These are phyloP conservation scores for Ichneumoninae sp. DNA, from an alignment of 2,888 invertebrate species.

Conservation along the genomic window DNA sequence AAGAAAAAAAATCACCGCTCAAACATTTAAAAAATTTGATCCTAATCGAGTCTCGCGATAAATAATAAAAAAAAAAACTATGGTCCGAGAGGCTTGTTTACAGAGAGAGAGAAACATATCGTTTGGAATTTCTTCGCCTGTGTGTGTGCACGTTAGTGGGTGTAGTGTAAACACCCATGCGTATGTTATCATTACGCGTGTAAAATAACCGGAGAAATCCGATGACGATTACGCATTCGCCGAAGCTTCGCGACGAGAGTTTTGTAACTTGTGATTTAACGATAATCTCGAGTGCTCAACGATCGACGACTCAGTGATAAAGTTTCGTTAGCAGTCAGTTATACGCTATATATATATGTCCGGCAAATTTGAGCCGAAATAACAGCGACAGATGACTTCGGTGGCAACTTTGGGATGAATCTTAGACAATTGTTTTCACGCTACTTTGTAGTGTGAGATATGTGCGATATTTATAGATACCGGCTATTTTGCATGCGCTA, in stretches of 20 bases:
- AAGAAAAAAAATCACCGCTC: background rate
- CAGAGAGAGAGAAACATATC: background rate
- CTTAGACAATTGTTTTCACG: background rate
- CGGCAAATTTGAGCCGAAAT: background rate
- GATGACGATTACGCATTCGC: slow-evolving; percentile 9
- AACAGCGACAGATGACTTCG: background rate
- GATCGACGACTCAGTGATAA: background rate
- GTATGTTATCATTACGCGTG: slow-evolving; percentile 16
- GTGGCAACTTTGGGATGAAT: background rate
- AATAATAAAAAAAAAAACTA: background rate
- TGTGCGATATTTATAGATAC: slow-evolving; percentile 50
- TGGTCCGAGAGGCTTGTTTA: background rate
- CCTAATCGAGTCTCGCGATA: background rate
- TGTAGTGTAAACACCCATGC: slow-evolving; percentile 21
- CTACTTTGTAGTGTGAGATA: slow-evolving; percentile 1
- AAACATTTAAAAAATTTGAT: background rate
- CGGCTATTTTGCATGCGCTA: slow-evolving; percentile 56
- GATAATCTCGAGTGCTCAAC: background rate
- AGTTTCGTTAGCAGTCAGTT: background rate
- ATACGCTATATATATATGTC: background rate
- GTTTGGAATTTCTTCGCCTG: background rate
- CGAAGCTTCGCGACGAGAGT: background rate
- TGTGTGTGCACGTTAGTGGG: background rate
- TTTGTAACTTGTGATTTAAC: slow-evolving; percentile 7
- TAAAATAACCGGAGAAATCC: background rate